phyloP scores from a whole-genome alignment of 30 jellyfish, hydroid and myxozoan species.

The Clytia hemisphaerica region DNA sequence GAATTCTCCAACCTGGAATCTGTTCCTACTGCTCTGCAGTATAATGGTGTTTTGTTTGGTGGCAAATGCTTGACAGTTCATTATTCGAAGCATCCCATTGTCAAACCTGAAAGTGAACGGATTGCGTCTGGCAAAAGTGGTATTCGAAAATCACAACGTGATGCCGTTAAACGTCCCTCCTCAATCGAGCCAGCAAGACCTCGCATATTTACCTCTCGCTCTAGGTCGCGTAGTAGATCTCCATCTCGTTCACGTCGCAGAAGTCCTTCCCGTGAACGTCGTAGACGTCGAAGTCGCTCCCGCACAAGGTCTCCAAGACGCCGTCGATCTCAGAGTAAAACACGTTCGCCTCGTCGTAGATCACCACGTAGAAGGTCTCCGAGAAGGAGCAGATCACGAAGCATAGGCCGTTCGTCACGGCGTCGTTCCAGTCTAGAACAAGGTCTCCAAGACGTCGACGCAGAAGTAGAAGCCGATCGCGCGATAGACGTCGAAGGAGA shows the following conservation, averaged over 20 bases:
- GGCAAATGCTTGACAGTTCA: slow-evolving; percentile 65
- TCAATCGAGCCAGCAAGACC: too few species aligned
- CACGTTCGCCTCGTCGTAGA: slow-evolving; percentile 21
- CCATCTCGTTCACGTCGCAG: slow-evolving; percentile 49
- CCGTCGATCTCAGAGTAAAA: too few species aligned
- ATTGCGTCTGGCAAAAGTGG: slow-evolving; percentile 63
- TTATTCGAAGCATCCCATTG: slow-evolving; percentile 60
- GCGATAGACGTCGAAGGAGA: slow-evolving; percentile 59
- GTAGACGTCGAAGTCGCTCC: too few species aligned
- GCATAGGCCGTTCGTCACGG: too few species aligned
- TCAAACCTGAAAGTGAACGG: slow-evolving; percentile 81
- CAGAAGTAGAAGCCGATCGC: slow-evolving; percentile 28
- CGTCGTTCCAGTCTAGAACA: not conserved
- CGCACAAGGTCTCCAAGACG: slow-evolving; percentile 41
- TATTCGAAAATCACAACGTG: slow-evolving; percentile 14
- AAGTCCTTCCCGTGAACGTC: too few species aligned
- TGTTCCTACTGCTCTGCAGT: slow-evolving; percentile 86
- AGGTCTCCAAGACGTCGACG: too few species aligned
- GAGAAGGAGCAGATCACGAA: not conserved
- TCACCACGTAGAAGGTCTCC: slow-evolving; percentile 42
- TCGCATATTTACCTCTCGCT: too few species aligned
- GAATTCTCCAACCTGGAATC: slow-evolving; percentile 67
- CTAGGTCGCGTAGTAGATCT: slow-evolving; percentile 16
- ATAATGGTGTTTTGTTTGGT: slow-evolving; percentile 75
- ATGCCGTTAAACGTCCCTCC: too few species aligned